Conservation (phyloP, 2,888 invertebrate species). For the Nesidiocoris tenuis region DNA sequence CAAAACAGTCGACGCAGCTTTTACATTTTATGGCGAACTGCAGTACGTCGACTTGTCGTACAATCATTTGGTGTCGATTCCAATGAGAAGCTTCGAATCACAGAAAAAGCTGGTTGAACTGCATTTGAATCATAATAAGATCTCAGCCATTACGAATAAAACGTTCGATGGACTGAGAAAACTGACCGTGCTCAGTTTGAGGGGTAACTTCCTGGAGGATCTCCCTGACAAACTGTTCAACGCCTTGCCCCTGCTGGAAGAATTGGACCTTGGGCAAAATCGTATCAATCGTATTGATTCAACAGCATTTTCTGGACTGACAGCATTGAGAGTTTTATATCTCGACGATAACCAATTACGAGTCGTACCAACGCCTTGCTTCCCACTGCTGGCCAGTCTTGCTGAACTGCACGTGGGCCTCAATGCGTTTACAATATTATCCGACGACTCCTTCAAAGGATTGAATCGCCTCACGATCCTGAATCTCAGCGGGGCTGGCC, state of each 20-base stretch:
- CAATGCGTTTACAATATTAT: conserved; percentile 74
- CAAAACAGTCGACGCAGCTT: conserved; percentile 78
- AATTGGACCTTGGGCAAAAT: conserved; percentile 82
- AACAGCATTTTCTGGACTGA: conserved; percentile 72
- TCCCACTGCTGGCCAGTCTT: conserved; percentile 71
- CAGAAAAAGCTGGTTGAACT: conserved; percentile 80
- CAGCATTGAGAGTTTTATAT: conserved; percentile 74
- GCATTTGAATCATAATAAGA: conserved; percentile 80
- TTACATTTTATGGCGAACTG: conserved; percentile 85
- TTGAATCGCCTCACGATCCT: conserved; percentile 72
- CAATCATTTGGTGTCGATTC: conserved; percentile 80
- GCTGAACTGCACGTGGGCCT: conserved; percentile 83
- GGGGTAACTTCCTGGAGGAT: conserved; percentile 79
- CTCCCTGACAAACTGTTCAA: conserved; percentile 73
- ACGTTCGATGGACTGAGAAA: conserved; percentile 78
- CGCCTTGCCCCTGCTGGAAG: conserved; percentile 73
- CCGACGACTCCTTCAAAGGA: conserved; percentile 75
- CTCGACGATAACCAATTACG: conserved; percentile 81
- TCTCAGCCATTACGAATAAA: conserved; percentile 74
- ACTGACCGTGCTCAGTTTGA: conserved; percentile 75
- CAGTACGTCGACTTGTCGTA: conserved; percentile 80
- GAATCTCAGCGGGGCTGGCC: conserved; percentile 77
- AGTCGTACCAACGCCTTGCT: conserved; percentile 71
- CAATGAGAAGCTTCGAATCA: conserved; percentile 73
- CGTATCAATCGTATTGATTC: conserved; percentile 77